Base-by-base conservation (phyloP, 2,888 invertebrate species). In the Pilophorus perplexus region DNA sequence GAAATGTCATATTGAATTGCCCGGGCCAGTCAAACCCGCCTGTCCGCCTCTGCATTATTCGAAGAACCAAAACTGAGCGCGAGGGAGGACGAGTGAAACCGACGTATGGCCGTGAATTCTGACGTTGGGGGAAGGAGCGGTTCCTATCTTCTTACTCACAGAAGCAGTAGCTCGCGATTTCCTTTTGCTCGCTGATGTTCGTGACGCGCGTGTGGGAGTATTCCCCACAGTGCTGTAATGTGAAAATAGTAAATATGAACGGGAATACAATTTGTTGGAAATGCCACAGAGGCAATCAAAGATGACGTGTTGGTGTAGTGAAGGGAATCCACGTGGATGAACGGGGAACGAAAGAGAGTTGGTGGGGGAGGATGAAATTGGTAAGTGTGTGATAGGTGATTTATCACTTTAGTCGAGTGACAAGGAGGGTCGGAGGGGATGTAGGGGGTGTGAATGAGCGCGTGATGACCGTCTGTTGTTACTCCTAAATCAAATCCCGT, bases 391-490 rank as follows among this genome's bases (percentile, higher is more conserved):
- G 62, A 62, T 62, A 50, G 64, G 64, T 64, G 64, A 64, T 64
- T 64, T 64, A 64, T 64, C 64, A 64, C 62, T 62, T 62, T 62
- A 33, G 62, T 8, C 62, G 62, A 62, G 62, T 62, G 62, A 62
- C 64, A 52, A 50, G 64, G 40, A 16, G 20, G 10, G 52, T 16
- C 40, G 38, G 64, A 52, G 23, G 22, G 38, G 38, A 48, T 62
- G 62, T 54, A n/a, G 46, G 22, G 38, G 38, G 62, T 62, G 62
- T 54, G 64, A 65, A 65, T 65, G 64, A 65, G 64, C 54, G 64
- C 64, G 64, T 65, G 64, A 65, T 65, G 64, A 65, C 64, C 64
- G 64, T 65, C 64, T 65, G 64, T 65, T 65, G 64, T 62, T 65
- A 54, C 42, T 54, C 54, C 42, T 65, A 65, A 65, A 65, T 65